A percentile compares a stretch with the other conserved stretches of the same genome.
Evolutionary conservation across 1,140 invertebrate species (phyloP).

Genomic region (Metaphire vulgaris): DNA sequence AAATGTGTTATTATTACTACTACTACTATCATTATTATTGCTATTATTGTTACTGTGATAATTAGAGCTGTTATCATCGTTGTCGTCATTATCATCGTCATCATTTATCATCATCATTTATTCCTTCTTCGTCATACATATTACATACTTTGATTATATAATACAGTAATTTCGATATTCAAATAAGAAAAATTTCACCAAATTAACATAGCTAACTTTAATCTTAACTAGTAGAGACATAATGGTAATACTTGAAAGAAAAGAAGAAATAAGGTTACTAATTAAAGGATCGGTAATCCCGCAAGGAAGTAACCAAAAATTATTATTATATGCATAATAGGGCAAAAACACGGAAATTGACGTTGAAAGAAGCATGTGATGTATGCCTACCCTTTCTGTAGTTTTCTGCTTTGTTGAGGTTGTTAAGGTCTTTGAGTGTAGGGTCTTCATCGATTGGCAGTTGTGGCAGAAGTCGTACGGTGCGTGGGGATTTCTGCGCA

Average conservation of each 20-base stretch:
- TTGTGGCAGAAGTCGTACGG: constrained; percentile 24
- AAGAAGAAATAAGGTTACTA: background rate
- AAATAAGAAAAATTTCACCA: too few relatives aligned
- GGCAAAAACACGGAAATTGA: background rate
- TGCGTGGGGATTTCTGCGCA: constrained; percentile 48
- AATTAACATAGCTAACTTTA: too few relatives aligned
- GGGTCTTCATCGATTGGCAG: background rate
- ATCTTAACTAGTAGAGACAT: background rate
- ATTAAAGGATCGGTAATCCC: background rate
- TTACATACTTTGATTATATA: too few relatives aligned
- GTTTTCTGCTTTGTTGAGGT: background rate
- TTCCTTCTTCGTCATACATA: too few relatives aligned
- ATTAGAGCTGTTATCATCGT: too few relatives aligned
- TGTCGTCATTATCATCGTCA: too few relatives aligned
- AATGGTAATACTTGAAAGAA: background rate
- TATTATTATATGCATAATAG: background rate
- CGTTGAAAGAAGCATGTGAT: background rate
- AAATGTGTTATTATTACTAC: too few relatives aligned
- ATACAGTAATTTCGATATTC: too few relatives aligned
- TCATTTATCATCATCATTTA: too few relatives aligned
- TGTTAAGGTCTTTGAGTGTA: background rate
- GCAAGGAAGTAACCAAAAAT: constrained; percentile 11
- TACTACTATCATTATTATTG: too few relatives aligned
- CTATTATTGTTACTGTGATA: too few relatives aligned
- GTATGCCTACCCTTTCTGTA: background rate